Conservation (phyloP, 2,113 vertebrate species). For the Martes martes region DNA sequence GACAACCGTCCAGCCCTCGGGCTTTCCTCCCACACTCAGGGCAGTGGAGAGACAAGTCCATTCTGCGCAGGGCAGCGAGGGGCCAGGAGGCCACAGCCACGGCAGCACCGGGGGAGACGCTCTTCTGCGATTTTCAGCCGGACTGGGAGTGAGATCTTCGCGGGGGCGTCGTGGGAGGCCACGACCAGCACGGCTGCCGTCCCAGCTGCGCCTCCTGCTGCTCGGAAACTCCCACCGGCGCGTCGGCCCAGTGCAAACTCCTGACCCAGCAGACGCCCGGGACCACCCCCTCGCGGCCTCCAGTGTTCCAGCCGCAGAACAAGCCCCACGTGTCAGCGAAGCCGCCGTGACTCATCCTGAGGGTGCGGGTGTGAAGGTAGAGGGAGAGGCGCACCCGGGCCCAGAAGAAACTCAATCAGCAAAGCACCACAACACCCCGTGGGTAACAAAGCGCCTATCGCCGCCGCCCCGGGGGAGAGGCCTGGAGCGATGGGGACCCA, state of each 20-base stretch:
- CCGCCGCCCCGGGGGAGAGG: not conserved
- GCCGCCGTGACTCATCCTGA: not conserved
- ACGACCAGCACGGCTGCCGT: accelerated
- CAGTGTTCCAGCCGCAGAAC: not conserved
- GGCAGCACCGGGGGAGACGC: accelerated
- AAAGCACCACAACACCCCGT: not conserved
- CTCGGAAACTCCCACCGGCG: accelerated
- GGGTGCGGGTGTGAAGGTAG: accelerated
- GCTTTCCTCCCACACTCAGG: not conserved
- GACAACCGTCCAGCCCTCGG: not conserved
- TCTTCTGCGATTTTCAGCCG: not conserved
- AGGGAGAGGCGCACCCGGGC: not conserved
- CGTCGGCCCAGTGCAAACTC: not conserved
- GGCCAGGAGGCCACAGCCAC: not conserved
- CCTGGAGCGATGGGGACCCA: not conserved
- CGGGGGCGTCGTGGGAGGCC: accelerated
- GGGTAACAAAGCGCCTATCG: not conserved
- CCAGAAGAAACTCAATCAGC: not conserved
- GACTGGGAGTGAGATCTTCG: not conserved
- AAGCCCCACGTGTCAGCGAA: not conserved
- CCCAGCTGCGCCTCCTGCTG: accelerated
- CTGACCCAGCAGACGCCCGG: not conserved
- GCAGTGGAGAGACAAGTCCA: not conserved
- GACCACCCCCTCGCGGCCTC: accelerated
- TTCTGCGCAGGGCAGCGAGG: not conserved